These are phyloP conservation scores for Ophion ellenae DNA, from an alignment of 2,888 invertebrate species.

Conservation along the genomic window DNA sequence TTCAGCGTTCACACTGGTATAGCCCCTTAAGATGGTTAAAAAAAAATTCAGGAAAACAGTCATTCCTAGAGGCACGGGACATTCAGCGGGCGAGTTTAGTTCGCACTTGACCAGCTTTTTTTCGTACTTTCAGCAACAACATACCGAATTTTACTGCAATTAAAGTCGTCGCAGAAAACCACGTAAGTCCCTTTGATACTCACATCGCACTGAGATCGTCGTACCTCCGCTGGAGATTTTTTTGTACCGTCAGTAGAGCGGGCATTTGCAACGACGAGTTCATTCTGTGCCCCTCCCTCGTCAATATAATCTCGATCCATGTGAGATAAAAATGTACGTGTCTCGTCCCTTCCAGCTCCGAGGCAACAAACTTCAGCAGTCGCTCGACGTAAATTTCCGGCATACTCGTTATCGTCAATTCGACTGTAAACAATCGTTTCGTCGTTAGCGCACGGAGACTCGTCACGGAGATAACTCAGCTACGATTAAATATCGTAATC, in stretches of 20 bases:
- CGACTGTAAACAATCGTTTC: conserved; percentile 86
- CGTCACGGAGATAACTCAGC: not conserved
- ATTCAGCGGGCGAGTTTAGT: no score
- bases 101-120: no score
- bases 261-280: conserved; percentile 87
- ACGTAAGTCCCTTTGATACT: conserved; percentile 81
- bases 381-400: conserved; percentile 91
- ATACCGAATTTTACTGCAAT: not conserved
- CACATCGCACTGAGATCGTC: conserved; percentile 94
- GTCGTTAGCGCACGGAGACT: not conserved
- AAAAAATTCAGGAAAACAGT: no score
- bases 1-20: no score
- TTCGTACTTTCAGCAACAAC: not conserved
- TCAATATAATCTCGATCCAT: conserved; percentile 91
- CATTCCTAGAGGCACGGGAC: no score
- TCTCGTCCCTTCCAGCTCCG: conserved; percentile 89
- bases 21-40: no score
- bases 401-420: conserved; percentile 88
- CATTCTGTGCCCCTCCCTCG: conserved; percentile 86
- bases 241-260: conserved; percentile 90
- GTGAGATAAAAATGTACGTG: conserved; percentile 95
- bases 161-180: not conserved
- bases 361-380: conserved; percentile 89
- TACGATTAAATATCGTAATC: not conserved
- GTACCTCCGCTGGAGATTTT: conserved; percentile 91